These are phyloP conservation scores for Leptinotarsa rubiginosa DNA, from an alignment of 2,888 invertebrate genomes.

Conservation along the genomic window DNA sequence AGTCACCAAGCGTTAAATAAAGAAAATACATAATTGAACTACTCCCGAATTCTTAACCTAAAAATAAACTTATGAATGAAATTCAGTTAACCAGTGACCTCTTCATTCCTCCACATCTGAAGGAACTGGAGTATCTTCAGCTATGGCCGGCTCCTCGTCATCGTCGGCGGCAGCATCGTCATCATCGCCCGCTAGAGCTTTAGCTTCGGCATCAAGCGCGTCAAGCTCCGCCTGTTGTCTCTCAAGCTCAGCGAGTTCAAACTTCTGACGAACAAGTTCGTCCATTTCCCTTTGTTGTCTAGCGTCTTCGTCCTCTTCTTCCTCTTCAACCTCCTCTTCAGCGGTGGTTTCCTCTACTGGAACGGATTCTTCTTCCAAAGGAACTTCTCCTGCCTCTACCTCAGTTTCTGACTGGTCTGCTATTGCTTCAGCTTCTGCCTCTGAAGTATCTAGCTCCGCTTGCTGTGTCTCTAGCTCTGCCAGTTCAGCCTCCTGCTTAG, in stretches of 20 bases:
- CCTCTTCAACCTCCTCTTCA: constrained; percentile 67
- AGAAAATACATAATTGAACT: constrained; percentile 30
- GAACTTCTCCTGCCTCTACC: constrained; percentile 64
- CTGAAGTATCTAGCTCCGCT: constrained; percentile 58
- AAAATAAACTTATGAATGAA: constrained; percentile 8
- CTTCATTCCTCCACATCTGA: constrained; percentile 50
- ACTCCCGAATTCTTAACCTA: constrained; percentile 31
- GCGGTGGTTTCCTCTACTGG: constrained; percentile 67
- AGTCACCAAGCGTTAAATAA: constrained; percentile 36
- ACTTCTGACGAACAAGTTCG: constrained; percentile 43
- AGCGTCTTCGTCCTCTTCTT: constrained; percentile 45
- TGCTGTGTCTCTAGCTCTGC: constrained; percentile 58
- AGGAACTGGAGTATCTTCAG: constrained; percentile 53
- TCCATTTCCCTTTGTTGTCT: constrained; percentile 46
- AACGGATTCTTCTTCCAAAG: constrained; percentile 64
- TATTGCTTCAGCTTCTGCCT: constrained; percentile 55
- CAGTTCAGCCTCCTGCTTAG: constrained; percentile 59
- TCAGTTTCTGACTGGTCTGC: constrained; percentile 61
- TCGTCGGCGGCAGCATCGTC: constrained; percentile 42
- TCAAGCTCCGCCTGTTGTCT: constrained; percentile 54
- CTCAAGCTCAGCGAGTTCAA: constrained; percentile 52
- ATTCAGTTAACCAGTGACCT: not conserved
- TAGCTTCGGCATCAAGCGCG: constrained; percentile 52
- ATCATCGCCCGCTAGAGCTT: constrained; percentile 37
- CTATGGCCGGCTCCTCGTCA: constrained; percentile 54